These are phyloP conservation scores for Strongylocentrotus purpuratus DNA, from an alignment of 35 echinoderm and acorn worm species.

Conservation along the genomic window DNA sequence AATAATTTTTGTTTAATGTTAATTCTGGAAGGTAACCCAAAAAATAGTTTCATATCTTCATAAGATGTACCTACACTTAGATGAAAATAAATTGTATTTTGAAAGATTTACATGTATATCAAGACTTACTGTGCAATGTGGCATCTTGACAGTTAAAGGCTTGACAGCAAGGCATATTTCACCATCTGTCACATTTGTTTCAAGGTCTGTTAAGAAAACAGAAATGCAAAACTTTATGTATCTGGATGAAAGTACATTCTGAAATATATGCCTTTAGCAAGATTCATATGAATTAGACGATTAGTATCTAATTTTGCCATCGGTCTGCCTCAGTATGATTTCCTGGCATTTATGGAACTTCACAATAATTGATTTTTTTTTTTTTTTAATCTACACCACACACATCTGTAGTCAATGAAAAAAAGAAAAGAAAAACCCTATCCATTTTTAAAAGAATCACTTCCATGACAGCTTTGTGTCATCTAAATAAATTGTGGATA, in stretches of 20 bases:
- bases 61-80: neutral
- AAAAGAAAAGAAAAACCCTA: too few relatives aligned
- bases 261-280: too few relatives aligned
- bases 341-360: too few relatives aligned
- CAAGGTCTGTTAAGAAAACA: conserved; percentile 66
- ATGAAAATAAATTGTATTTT: neutral
- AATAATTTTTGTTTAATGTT: too few relatives aligned
- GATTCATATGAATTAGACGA: neutral
- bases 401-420: too few relatives aligned
- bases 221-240: neutral
- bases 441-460: too few relatives aligned
- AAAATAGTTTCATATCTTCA: neutral
- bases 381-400: too few relatives aligned
- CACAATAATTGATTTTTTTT: too few relatives aligned
- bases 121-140: conserved; percentile 68
- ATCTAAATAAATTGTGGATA: too few relatives aligned
- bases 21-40: neutral
- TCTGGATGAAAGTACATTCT: too few relatives aligned
- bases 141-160: conserved; percentile 64
- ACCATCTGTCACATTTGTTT: conserved; percentile 79
- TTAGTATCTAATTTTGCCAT: neutral
- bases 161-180: conserved; percentile 84
- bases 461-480: too few relatives aligned
- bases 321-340: too few relatives aligned
- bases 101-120: neutral